Base-by-base conservation (phyloP, 2,888 invertebrate genomes). In the Brachypalpus laphriformis region DNA sequence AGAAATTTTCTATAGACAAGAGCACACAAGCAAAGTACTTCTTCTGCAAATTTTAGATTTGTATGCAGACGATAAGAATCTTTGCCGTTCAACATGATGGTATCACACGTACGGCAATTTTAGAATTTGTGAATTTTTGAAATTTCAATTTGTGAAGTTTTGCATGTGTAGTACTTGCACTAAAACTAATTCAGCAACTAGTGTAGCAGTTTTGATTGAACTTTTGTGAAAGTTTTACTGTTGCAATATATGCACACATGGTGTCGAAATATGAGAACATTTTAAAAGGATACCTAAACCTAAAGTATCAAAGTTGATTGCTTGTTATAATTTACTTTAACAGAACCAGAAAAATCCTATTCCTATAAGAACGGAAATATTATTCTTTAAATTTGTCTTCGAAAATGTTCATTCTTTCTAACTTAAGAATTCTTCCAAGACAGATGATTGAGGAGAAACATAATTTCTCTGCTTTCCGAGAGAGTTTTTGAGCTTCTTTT, bases 71-170 rank as follows among this genome's bases (percentile, higher is more conserved):
- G 54, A 18, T 40, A 68, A 37, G 5, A 51, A 40, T 14, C 47
- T 25, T 45, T 31, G 28, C 18, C 31, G 9, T 70, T 45, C 31
- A 45, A 42, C 42, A 22, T 40, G 54, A 42, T 7, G 68, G 25
- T 9, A 37, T 68, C 40, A 14, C 54, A 68, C 54, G 54, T 68
- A 56, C 37, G 37, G 16, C 54, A 68, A 54, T 42, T 56, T 18
- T 54, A 31, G 66, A 51, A 56, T 56, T 56, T 56, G n/a, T 3
- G 5, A 31, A 56, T 65, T 65, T 65, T 56, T 56, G 25, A 42
- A 49, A 51, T 70, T 70, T 22, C 42, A 70, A 54, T 56, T 70
- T 42, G 54, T 31, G 16, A 70, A 70, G 56, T 70, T 70, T 42
- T 20, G 14, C 51, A n/a, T 40, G 28, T 54, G 66, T 34, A 49